Percentiles rank a stretch among this genome's conserved stretches.
Conservation (phyloP, 2,113 vertebrate genomes). For the Sigmodon hispidus region DNA sequence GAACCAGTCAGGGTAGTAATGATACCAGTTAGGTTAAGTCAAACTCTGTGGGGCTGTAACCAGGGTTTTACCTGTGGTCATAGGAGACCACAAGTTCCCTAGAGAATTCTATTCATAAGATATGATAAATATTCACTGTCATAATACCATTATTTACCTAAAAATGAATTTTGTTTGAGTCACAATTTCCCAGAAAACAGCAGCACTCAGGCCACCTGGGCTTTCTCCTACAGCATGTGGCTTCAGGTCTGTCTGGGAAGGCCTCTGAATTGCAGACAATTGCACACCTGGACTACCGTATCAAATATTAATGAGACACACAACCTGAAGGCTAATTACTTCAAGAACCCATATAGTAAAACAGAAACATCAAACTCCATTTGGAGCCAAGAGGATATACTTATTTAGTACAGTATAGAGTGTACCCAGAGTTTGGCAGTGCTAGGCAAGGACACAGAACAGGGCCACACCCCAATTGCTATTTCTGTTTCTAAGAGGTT, state of each 20-base stretch:
- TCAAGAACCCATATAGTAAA: not conserved
- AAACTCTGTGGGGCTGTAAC: not conserved
- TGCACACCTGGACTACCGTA: too few relatives aligned
- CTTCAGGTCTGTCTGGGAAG: too few relatives aligned
- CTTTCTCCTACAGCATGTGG: not conserved
- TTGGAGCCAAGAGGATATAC: not conserved
- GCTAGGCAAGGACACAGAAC: too few relatives aligned
- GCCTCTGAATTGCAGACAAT: too few relatives aligned
- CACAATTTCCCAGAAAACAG: not conserved
- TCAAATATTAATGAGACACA: not conserved
- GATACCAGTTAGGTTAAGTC: not conserved
- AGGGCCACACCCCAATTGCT: not conserved
- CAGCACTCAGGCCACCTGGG: too few relatives aligned
- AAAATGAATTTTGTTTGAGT: not conserved
- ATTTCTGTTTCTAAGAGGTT: not conserved
- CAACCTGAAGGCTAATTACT: not conserved
- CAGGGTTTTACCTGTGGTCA: not conserved
- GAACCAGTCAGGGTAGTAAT: not conserved
- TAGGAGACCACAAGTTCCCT: not conserved
- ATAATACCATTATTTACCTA: not conserved
- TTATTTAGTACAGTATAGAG: not conserved
- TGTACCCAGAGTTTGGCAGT: not conserved
- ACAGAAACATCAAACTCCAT: not conserved
- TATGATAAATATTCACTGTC: not conserved
- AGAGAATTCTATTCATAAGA: not conserved